Evolutionary conservation across 35 echinoderm and acorn worm genomes (phyloP).

Genomic region (Acanthaster planci): DNA sequence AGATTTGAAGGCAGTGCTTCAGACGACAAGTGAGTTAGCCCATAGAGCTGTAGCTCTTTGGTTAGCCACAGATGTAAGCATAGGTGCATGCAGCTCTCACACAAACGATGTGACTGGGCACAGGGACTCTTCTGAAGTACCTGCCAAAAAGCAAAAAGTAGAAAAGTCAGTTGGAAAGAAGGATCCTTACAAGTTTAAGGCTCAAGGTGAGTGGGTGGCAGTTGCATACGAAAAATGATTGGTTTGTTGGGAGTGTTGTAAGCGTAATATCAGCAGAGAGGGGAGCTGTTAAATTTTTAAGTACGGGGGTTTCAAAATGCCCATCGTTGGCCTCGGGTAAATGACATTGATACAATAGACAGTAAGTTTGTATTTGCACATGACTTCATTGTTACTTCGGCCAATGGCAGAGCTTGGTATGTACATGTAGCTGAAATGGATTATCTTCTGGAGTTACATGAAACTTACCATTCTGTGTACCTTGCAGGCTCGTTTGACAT

Average conservation of each 20-base stretch:
- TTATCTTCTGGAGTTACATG: neutral
- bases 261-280: neutral
- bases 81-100: too few relatives aligned
- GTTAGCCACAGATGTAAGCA: neutral
- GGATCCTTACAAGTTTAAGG: neutral
- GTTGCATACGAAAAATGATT: slow-evolving; percentile 49
- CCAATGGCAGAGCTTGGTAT: slow-evolving; percentile 35
- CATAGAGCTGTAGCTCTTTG: neutral
- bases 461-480: neutral
- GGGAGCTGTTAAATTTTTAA: slow-evolving; percentile 39
- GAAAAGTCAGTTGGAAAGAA: neutral
- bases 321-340: slow-evolving; percentile 16
- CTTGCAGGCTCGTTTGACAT: too few relatives aligned
- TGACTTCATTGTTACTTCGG: slow-evolving; percentile 2
- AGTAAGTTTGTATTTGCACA: slow-evolving; percentile 18
- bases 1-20: slow-evolving; percentile 14
- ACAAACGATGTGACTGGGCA: neutral
- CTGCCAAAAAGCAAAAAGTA: neutral
- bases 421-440: neutral
- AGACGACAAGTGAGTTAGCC: neutral
- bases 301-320: slow-evolving; percentile 6
- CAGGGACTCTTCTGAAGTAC: neutral
- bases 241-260: slow-evolving; percentile 43
- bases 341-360: slow-evolving; percentile 26
- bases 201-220: slow-evolving; percentile 37